These are phyloP conservation scores for Illadopsis cleaveri DNA, from an alignment of 2,113 vertebrate species.

Conservation along the genomic window DNA sequence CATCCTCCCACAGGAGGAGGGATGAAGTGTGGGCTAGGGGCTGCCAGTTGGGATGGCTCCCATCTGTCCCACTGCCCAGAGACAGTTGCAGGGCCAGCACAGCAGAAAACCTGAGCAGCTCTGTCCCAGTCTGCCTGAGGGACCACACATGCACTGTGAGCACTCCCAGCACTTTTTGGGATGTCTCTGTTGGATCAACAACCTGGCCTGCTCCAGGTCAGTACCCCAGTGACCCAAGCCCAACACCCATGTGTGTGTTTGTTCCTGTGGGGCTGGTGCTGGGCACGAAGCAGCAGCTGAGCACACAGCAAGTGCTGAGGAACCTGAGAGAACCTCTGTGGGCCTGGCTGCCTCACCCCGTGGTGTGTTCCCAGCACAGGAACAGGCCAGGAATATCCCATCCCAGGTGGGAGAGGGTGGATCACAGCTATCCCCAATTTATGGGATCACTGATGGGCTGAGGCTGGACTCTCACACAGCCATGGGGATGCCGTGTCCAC, in stretches of 20 bases:
- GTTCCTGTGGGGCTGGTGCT: not conserved
- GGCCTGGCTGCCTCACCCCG: not conserved
- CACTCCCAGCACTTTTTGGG: not conserved
- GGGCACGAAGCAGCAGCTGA: not conserved
- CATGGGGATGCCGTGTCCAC: not conserved
- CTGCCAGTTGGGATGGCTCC: not conserved
- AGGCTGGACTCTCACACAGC: not conserved
- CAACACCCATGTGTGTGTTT: not conserved
- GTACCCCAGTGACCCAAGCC: not conserved
- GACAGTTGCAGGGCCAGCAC: not conserved
- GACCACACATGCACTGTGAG: accelerated
- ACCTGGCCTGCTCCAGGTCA: no score
- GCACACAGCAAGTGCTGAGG: accelerated
- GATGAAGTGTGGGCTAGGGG: not conserved
- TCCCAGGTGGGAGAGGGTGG: accelerated
- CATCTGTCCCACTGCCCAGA: not conserved
- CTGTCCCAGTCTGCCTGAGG: not conserved
- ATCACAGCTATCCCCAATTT: not conserved
- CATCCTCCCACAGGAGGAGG: accelerated
- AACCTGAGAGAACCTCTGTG: not conserved
- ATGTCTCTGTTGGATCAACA: accelerated
- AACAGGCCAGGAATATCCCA: not conserved
- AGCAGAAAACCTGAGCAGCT: not conserved
- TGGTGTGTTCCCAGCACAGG: not conserved
- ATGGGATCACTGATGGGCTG: not conserved